Conservation (phyloP, 2,113 vertebrate genomes). For the Phaethon lepturus region DNA sequence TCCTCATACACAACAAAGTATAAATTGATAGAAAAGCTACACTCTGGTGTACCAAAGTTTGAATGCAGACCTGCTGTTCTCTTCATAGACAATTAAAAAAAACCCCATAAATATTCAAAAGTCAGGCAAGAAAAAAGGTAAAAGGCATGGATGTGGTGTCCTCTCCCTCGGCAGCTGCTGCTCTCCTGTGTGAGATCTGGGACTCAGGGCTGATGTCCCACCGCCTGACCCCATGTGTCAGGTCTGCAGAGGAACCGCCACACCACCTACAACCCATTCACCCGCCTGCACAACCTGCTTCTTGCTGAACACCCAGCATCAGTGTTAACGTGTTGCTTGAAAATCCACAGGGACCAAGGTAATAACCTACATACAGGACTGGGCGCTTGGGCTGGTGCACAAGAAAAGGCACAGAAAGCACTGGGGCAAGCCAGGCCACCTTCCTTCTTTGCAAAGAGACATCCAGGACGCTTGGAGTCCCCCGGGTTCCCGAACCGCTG, state of each 20-base stretch:
- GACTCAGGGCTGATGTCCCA: too few species aligned
- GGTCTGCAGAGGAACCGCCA: not conserved
- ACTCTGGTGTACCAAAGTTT: not conserved
- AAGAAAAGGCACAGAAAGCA: not conserved
- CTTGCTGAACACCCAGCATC: not conserved
- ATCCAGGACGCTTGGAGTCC: not conserved
- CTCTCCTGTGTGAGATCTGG: not conserved
- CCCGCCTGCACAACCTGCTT: not conserved
- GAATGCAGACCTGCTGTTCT: not conserved
- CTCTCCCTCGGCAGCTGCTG: not conserved
- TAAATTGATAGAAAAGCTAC: not conserved
- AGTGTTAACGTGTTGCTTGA: not conserved
- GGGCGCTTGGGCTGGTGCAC: not conserved
- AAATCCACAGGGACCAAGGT: not conserved
- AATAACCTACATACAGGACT: not conserved
- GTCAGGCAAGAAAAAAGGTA: not conserved
- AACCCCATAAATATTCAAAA: not conserved
- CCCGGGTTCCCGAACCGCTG: not conserved
- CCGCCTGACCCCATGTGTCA: fast-evolving
- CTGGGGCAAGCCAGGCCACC: not conserved
- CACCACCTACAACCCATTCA: not conserved
- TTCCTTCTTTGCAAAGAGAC: not conserved
- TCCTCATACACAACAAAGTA: not conserved
- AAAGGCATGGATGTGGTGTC: fast-evolving
- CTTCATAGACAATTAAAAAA: not conserved